Base-by-base conservation (phyloP, 2,797 vertebrate genomes). In the Falco naumanni region DNA sequence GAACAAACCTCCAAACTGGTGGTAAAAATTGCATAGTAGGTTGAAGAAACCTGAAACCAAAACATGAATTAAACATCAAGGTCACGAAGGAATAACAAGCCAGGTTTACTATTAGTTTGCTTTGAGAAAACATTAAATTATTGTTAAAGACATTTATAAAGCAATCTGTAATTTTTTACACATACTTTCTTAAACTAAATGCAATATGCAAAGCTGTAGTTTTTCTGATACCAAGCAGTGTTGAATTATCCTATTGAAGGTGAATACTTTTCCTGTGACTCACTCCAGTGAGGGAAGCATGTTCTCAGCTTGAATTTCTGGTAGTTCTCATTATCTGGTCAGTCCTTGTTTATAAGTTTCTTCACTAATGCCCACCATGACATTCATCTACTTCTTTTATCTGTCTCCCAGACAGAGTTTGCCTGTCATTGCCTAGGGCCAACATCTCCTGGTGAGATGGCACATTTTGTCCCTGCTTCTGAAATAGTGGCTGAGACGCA, bases 1-100 rank as follows among this genome's bases (percentile, higher is more conserved):
- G 84, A 87, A 70, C 22, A 87, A 95, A 86, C 48, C 47, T 93
- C 91, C 34, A 90, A 82, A 94, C n/a, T 88, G 69, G 74, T 80
- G 80, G 86, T 89, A 93, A 94, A 94, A 96, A 80, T 95, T 95
- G 66, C 54, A 75, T 54, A 83, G 86, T 68, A 57, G 47, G 21
- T 53, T 82, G 48, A n/a, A 91, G 90, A 93, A 96, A 95, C 51
- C 79, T 87, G 83, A 96, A 95, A 87, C 74, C 70, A 90, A 95
- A 97, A 93, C 70, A 89, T 66, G 48, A 93, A 70, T 93, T 82
- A 89, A 93, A 81, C 48, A 64, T 77, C 56, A 64, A 77, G 74
- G 74, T 77, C 45, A 79, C 37, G 45, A 89, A 94, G 74, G 31
- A 93, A 45, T 76, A 88, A 41, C 13, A 29, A 77, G 48, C 19